Evolutionary conservation across 2,888 invertebrate species (phyloP).

Genomic region (Labia minor): DNA sequence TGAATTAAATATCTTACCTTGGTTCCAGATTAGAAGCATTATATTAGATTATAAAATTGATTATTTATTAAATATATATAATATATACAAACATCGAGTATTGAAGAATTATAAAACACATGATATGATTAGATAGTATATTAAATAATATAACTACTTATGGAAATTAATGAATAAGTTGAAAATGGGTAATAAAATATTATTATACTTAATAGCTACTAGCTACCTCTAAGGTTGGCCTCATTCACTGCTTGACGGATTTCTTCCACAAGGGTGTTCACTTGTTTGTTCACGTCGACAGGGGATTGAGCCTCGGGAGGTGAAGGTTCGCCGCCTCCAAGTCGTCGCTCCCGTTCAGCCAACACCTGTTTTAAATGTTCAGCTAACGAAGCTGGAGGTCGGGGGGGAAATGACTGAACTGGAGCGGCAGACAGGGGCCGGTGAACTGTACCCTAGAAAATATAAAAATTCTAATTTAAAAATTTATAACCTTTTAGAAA

Average conservation of each 20-base stretch:
- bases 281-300: slow-evolving; percentile 49
- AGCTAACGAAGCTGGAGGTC: slow-evolving; percentile 64
- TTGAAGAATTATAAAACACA: too few species aligned
- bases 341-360: slow-evolving; percentile 70
- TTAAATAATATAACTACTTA: too few species aligned
- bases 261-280: slow-evolving; percentile 74
- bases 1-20: too few species aligned
- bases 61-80: too few species aligned
- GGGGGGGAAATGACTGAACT: slow-evolving; percentile 20
- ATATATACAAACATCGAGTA: too few species aligned
- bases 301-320: slow-evolving; percentile 19
- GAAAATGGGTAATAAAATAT: too few species aligned
- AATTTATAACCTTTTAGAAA: background rate
- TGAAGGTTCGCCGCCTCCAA: slow-evolving; percentile 33
- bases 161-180: too few species aligned
- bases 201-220: background rate
- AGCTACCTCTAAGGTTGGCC: slow-evolving; percentile 71
- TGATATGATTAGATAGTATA: too few species aligned
- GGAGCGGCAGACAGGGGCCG: background rate
- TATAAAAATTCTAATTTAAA: background rate
- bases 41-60: too few species aligned
- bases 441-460: background rate
- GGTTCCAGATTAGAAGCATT: too few species aligned
- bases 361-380: slow-evolving; percentile 79
- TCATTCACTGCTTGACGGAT: slow-evolving; percentile 79